Evolutionary conservation across 2,888 invertebrate species (phyloP), one percentile per base, ranked within the genome.

Genomic region (Thera obeliscata): DNA sequence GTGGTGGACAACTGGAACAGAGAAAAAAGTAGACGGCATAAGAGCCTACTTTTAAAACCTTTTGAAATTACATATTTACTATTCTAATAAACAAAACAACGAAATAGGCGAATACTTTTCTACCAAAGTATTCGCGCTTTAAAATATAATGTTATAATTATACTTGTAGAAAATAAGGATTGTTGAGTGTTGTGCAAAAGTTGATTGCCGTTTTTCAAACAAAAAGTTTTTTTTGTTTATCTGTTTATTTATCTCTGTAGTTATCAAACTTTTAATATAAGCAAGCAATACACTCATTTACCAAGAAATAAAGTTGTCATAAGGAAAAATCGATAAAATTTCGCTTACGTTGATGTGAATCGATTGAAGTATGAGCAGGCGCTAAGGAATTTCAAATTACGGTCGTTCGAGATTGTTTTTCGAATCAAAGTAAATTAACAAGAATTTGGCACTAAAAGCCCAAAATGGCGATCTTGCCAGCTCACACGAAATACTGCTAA

Each of bases 401-500:
- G 56, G 56, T 43, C 56, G 8, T 56, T 6, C 35, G 55, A 22
- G 61, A 56, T 56, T 62, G 62, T 61, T 52, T 48, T 59, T 41
- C 8, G 56, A 54, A 58, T 61, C 3, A 38, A 63, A 56, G n/a
- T 49, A 46, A 62, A 57, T 66, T 9, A 60, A 12, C 43, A 7
- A 57, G 56, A 64, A 70, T 63, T 66, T 54, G 38, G 56, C 55
- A 63, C 33, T 67, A 61, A 62, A 59, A 58, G 12, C 36, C 33
- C 55, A 55, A 63, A 66, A 64, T 38, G 49, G 48, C 54, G 38
- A 65, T 48, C 41, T 65, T 67, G 66, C 48, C 67, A 60, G 33
- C 56, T 69, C 56, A 50, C 63, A 67, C 59, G 62, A 72, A 66
- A 70, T 72, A 67, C 61, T 70, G 74, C 70, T 72, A 74, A 72